A percentile compares a stretch with the other conserved stretches of the same genome.
phyloP scores from a whole-genome alignment of 2,113 vertebrate genomes.

The Notechis scutatus region DNA sequence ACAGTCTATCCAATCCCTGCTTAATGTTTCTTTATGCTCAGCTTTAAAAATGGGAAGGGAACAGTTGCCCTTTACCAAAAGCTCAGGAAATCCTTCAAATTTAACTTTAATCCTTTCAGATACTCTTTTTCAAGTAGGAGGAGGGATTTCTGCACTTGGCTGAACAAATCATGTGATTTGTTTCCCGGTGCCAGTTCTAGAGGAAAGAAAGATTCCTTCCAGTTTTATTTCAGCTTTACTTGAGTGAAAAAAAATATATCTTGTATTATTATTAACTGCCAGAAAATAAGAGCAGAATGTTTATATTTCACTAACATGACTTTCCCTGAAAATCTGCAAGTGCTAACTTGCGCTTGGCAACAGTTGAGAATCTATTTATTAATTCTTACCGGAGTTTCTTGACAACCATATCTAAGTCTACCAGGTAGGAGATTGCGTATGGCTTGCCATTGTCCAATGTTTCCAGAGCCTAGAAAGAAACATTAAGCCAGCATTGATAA shows the following conservation, averaged over 20 bases:
- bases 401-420: conserved; percentile 86
- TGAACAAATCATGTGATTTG: not conserved
- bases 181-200: not conserved
- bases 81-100: not conserved
- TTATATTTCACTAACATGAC: not conserved
- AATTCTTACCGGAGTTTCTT: conserved; percentile 81
- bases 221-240: not conserved
- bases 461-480: conserved; percentile 81
- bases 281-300: not conserved
- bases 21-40: not conserved
- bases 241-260: not conserved
- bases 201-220: not conserved
- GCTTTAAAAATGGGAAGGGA: not conserved
- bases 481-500: not conserved
- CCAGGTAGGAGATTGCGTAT: conserved; percentile 79
- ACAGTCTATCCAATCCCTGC: not conserved
- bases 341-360: not conserved
- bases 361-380: not conserved
- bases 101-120: not conserved
- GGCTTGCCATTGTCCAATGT: conserved; percentile 97
- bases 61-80: not conserved
- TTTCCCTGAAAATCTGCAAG: not conserved
- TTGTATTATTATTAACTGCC: not conserved
- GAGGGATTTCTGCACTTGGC: not conserved
- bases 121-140: not conserved